These are phyloP conservation scores for Hucho hucho DNA, from an alignment of 2,113 vertebrate species.

Conservation along the genomic window DNA sequence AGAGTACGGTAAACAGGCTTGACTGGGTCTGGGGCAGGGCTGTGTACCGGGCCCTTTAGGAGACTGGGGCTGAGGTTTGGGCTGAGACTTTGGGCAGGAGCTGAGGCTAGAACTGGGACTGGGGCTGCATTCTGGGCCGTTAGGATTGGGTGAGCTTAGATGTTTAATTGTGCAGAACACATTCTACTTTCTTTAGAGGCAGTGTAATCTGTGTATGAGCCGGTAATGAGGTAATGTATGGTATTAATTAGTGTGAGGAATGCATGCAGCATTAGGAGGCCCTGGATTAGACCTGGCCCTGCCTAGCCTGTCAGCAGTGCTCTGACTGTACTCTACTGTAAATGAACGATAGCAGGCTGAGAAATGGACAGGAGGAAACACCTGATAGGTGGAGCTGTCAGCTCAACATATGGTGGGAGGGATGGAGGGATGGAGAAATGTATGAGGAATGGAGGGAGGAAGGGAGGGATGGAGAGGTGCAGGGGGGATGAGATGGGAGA, in stretches of 20 bases:
- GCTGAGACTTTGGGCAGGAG: neutral
- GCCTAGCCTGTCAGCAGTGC: constrained; percentile 17
- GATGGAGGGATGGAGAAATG: neutral
- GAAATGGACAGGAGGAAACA: too few species aligned
- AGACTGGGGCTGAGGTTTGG: too few species aligned
- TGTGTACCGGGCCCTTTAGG: too few species aligned
- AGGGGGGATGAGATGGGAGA: too few species aligned
- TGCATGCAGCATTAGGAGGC: constrained; percentile 29
- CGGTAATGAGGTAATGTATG: constrained; percentile 42
- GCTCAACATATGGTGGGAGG: neutral
- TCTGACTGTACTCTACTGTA: neutral
- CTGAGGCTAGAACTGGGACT: constrained; percentile 15
- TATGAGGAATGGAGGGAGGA: too few species aligned
- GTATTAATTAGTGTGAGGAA: constrained; percentile 52
- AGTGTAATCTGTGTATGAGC: constrained; percentile 49
- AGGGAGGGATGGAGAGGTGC: too few species aligned
- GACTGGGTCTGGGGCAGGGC: too few species aligned
- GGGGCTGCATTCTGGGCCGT: constrained; percentile 9
- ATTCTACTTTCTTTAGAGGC: constrained; percentile 41
- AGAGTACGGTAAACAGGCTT: too few species aligned
- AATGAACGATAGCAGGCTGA: too few species aligned
- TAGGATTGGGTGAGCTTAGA: constrained; percentile 1
- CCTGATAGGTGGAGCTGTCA: neutral
- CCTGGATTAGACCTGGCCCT: constrained; percentile 29
- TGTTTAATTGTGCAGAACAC: constrained; percentile 50